Evolutionary conservation across 2,113 vertebrate species (phyloP).

Genomic region (Heterochromis multidens): DNA sequence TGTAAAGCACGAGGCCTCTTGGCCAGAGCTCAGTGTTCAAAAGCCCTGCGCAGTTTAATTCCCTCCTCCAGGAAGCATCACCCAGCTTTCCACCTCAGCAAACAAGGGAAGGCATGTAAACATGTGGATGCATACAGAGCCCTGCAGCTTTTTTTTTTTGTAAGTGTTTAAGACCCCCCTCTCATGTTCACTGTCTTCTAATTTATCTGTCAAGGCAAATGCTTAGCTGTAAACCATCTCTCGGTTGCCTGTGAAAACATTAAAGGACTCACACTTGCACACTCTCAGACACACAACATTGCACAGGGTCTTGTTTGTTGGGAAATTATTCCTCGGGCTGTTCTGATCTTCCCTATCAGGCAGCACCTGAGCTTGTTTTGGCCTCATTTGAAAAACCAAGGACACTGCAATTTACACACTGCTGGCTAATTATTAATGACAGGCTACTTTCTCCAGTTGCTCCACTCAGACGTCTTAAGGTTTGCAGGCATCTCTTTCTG

Average conservation of each 20-base stretch:
- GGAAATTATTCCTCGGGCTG: conserved; percentile 35
- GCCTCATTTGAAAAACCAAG: conserved; percentile 29
- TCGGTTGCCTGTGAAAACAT: neutral
- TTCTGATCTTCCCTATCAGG: neutral
- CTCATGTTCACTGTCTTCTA: neutral
- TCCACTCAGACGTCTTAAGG: neutral
- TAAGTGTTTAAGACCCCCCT: conserved; percentile 7
- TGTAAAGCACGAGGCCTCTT: conserved; percentile 38
- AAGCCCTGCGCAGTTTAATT: neutral
- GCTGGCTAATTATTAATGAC: conserved; percentile 50
- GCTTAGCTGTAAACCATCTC: neutral
- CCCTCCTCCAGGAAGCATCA: conserved; percentile 9
- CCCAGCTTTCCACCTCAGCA: conserved; percentile 38
- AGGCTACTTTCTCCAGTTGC: conserved; percentile 23
- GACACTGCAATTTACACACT: conserved; percentile 15
- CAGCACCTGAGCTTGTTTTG: neutral
- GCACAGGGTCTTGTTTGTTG: neutral
- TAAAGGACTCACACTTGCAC: neutral
- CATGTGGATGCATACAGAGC: neutral
- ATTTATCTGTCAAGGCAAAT: neutral
- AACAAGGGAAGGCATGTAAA: conserved; percentile 38
- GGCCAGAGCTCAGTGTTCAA: conserved; percentile 14
- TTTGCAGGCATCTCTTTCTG: neutral
- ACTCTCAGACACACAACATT: neutral
- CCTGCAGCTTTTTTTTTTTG: neutral